phyloP scores from a whole-genome alignment of 2,797 vertebrate species.

The Poeciliopsis gracilis region DNA sequence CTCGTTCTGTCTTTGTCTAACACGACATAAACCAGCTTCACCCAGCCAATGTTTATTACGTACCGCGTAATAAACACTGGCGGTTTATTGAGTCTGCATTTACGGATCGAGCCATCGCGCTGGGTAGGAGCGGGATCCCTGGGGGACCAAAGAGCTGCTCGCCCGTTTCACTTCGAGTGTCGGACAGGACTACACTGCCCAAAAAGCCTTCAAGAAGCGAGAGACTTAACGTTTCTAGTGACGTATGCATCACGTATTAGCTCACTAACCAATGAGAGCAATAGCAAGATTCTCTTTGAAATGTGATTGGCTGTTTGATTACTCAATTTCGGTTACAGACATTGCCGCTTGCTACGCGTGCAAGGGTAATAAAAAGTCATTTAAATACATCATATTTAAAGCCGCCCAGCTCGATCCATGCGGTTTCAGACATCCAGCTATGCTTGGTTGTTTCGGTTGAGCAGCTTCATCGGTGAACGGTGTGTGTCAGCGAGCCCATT shows the following conservation, averaged over 20 bases:
- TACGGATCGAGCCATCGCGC: too few relatives aligned
- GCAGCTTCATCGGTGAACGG: constrained; percentile 19
- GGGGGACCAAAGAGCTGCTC: too few relatives aligned
- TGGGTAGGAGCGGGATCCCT: too few relatives aligned
- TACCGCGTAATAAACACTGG: too few relatives aligned
- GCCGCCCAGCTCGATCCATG: constrained; percentile 26
- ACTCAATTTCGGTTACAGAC: constrained; percentile 7
- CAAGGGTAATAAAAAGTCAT: neutral
- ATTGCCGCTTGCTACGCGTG: neutral
- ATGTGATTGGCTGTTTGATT: constrained; percentile 54
- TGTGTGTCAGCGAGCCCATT: constrained; percentile 7
- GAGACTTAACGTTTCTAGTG: neutral
- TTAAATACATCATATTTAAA: constrained; percentile 2
- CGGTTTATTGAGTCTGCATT: too few relatives aligned
- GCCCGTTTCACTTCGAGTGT: too few relatives aligned
- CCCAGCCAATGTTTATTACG: too few relatives aligned
- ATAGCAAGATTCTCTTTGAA: neutral
- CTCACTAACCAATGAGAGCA: constrained; percentile 25
- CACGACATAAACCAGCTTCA: too few relatives aligned
- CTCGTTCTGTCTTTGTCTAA: neutral
- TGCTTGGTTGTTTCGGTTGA: constrained; percentile 57
- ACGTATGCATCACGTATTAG: neutral
- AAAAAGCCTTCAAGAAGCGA: neutral
- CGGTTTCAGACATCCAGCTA: constrained; percentile 19
- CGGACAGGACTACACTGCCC: constrained; percentile 45